phyloP scores from a whole-genome alignment of 1,140 invertebrate species.

The Telenomus remus region DNA sequence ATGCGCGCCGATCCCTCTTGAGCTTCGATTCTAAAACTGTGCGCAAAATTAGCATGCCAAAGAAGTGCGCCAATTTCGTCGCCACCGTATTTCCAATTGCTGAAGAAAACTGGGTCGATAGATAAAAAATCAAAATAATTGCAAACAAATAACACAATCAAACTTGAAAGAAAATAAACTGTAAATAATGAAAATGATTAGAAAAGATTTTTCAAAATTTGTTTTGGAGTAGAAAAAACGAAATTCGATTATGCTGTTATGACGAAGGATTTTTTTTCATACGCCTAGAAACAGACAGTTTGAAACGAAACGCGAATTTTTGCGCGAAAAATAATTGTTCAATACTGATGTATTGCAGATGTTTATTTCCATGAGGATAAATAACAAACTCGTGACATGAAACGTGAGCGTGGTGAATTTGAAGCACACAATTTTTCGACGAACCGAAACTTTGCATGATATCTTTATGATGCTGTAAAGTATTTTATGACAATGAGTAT shows the following conservation, averaged over 20 bases:
- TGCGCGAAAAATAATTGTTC: constrained; percentile 22
- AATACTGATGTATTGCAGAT: constrained; percentile 14
- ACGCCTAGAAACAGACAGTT: background rate
- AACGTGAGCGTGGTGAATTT: constrained; percentile 54
- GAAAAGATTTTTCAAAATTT: too few species aligned
- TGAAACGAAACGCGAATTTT: background rate
- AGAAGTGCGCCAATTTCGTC: constrained; percentile 62
- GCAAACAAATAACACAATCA: background rate
- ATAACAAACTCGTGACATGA: constrained; percentile 40
- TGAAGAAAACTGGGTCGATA: constrained; percentile 18
- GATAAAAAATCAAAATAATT: constrained; percentile 1
- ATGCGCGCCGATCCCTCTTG: constrained; percentile 53
- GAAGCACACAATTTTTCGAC: constrained; percentile 41
- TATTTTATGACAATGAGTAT: constrained; percentile 34
- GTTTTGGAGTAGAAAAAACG: too few species aligned
- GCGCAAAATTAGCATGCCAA: constrained; percentile 61
- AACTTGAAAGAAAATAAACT: too few species aligned
- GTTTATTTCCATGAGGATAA: constrained; percentile 42
- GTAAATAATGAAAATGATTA: too few species aligned
- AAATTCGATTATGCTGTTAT: background rate
- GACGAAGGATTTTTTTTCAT: background rate
- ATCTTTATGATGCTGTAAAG: constrained; percentile 53
- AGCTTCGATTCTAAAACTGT: constrained; percentile 21
- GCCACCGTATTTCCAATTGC: constrained; percentile 29
- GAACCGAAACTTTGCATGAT: constrained; percentile 40